These are phyloP conservation scores for Bos indicus DNA, from an alignment of 2,113 vertebrate genomes.

Conservation along the genomic window DNA sequence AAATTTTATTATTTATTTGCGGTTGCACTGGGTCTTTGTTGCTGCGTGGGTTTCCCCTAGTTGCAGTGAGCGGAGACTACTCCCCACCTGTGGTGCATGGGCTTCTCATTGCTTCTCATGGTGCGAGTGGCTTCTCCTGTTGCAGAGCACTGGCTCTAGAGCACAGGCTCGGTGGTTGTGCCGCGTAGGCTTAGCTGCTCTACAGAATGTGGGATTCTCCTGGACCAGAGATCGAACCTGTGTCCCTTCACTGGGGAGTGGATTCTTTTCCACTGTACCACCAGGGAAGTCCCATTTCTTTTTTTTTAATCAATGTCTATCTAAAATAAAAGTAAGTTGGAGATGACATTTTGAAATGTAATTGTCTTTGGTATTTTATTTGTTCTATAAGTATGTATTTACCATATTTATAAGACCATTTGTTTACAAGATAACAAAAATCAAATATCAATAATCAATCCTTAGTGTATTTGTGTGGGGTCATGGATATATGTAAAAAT, in stretches of 20 bases:
- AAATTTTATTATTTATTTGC: background rate
- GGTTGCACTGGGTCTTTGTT: background rate
- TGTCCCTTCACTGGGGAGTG: background rate
- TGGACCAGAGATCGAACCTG: background rate
- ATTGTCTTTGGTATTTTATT: background rate
- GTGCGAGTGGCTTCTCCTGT: background rate
- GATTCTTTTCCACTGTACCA: background rate
- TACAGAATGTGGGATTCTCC: background rate
- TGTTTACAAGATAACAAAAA: background rate
- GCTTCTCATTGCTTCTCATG: background rate
- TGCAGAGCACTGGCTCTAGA: background rate
- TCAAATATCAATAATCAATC: background rate
- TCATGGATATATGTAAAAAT: background rate
- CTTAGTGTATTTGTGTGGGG: background rate
- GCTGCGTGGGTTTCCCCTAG: background rate
- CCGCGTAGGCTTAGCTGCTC: accelerated
- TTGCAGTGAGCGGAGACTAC: background rate
- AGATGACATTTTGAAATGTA: background rate
- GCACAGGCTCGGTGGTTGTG: background rate
- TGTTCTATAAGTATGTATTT: background rate
- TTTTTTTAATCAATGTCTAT: background rate
- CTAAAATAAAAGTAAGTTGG: background rate
- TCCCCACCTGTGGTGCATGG: background rate
- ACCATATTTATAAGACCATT: background rate
- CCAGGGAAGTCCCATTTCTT: background rate